Evolutionary conservation across 2,113 vertebrate genomes (phyloP).

Genomic region (Otocyon megalotis): DNA sequence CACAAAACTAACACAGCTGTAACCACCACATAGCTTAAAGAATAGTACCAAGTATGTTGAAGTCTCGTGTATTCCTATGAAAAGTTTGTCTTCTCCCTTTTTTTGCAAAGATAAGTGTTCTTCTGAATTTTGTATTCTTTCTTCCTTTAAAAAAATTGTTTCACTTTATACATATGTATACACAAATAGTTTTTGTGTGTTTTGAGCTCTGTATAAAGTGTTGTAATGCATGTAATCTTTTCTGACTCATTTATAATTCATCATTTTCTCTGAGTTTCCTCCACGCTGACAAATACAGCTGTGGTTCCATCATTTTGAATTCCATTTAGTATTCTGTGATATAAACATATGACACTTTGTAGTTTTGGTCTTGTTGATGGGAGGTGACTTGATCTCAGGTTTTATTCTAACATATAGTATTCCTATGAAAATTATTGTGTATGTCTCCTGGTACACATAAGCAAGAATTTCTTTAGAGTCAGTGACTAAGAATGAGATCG

Average conservation of each 20-base stretch:
- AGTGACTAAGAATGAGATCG: not conserved
- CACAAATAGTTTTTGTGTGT: not conserved
- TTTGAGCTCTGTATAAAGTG: not conserved
- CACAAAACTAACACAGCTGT: not conserved
- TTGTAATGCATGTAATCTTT: not conserved
- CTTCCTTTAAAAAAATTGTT: slow-evolving; percentile 29
- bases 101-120: not conserved
- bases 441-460: not conserved
- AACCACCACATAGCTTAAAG: not conserved
- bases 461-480: not conserved
- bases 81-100: not conserved
- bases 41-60: not conserved
- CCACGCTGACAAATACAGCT: not conserved
- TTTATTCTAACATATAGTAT: not conserved
- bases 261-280: not conserved
- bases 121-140: not conserved
- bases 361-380: not conserved
- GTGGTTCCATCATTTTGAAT: not conserved
- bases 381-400: not conserved
- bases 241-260: slow-evolving; percentile 33
- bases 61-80: not conserved
- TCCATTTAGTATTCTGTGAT: not conserved
- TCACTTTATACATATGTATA: not conserved
- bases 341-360: not conserved
- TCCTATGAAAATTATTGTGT: not conserved